A percentile compares a stretch with the other conserved stretches of the same genome.
phyloP scores from a whole-genome alignment of 64 coral and sea anemone genomes.

The Montipora efflorescens region DNA sequence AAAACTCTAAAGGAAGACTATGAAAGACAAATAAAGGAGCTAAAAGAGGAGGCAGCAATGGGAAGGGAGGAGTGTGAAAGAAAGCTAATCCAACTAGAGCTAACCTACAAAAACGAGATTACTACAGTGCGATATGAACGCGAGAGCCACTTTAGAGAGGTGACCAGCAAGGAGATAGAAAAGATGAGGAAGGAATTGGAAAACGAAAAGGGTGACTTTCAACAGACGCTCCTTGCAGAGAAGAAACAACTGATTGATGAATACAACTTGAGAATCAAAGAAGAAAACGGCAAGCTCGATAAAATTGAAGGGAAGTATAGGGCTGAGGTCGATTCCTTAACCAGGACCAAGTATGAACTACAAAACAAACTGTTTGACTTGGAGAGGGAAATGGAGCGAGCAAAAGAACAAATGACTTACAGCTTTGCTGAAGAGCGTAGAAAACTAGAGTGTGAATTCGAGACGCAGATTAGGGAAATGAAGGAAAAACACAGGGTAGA shows the following conservation, averaged over 20 bases:
- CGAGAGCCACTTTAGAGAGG: slow-evolving; percentile 27
- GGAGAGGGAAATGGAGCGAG: slow-evolving; percentile 6
- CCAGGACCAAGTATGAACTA: slow-evolving; percentile 10
- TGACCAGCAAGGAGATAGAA: slow-evolving; percentile 23
- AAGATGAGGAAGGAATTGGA: slow-evolving; percentile 34
- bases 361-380: slow-evolving; percentile 7
- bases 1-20: slow-evolving; percentile 34
- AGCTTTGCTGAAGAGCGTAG: slow-evolving; percentile 36
- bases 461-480: slow-evolving; percentile 2
- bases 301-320: background rate
- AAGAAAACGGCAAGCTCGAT: background rate
- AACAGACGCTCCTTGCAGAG: background rate
- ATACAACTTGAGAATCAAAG: slow-evolving; percentile 16
- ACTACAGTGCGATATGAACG: slow-evolving; percentile 28
- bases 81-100: slow-evolving; percentile 32
- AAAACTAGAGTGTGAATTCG: slow-evolving; percentile 34
- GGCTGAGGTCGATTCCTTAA: background rate
- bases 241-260: slow-evolving; percentile 42
- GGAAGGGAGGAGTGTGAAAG: slow-evolving; percentile 37
- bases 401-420: slow-evolving; percentile 38
- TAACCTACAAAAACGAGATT: slow-evolving; percentile 43
- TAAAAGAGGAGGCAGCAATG: slow-evolving; percentile 30
- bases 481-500: slow-evolving; percentile 33
- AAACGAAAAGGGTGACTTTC: slow-evolving; percentile 19
- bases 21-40: slow-evolving; percentile 39